phyloP scores from a whole-genome alignment of 1,140 invertebrate species.

The Drosophila arizonae region DNA sequence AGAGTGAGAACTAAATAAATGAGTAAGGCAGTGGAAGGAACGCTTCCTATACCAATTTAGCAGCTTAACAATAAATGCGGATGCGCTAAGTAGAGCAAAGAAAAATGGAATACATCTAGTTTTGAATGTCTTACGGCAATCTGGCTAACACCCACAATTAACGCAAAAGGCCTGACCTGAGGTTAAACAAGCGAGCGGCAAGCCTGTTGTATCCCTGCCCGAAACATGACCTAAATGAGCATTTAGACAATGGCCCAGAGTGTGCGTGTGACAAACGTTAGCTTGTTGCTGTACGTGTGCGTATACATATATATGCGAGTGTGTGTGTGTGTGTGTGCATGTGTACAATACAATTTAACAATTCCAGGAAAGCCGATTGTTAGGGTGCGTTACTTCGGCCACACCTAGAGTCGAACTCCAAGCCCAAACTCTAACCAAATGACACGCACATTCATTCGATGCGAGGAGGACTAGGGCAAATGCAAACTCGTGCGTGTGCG shows the following conservation, averaged over 20 bases:
- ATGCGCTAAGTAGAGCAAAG: too few species aligned
- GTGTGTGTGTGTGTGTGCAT: constrained; percentile 1
- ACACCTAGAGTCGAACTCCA: constrained; percentile 29
- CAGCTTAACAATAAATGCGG: not conserved
- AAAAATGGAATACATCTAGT: not conserved
- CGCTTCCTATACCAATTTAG: not conserved
- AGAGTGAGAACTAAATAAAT: constrained; percentile 14
- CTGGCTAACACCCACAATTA: constrained; percentile 29
- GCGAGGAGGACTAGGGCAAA: constrained; percentile 36
- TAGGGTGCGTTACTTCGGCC: constrained; percentile 3
- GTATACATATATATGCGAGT: not conserved
- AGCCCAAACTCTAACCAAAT: constrained; percentile 3
- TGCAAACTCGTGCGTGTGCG: constrained; percentile 18
- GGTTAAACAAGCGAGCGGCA: constrained; percentile 33
- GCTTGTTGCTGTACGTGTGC: constrained; percentile 1
- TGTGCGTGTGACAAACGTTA: constrained; percentile 28
- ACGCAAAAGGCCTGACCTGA: constrained; percentile 21
- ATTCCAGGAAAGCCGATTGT: constrained; percentile 27
- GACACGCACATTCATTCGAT: constrained; percentile 29
- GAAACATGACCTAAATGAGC: constrained; percentile 55
- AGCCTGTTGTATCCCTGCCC: constrained; percentile 13
- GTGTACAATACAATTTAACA: constrained; percentile 1
- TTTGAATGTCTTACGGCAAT: constrained; percentile 33
- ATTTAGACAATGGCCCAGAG: constrained; percentile 29
- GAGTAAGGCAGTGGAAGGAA: not conserved